Evolutionary conservation across 2,888 invertebrate species (phyloP), one percentile per base, ranked within the genome.

Genomic region (Quadroppia sp.): DNA sequence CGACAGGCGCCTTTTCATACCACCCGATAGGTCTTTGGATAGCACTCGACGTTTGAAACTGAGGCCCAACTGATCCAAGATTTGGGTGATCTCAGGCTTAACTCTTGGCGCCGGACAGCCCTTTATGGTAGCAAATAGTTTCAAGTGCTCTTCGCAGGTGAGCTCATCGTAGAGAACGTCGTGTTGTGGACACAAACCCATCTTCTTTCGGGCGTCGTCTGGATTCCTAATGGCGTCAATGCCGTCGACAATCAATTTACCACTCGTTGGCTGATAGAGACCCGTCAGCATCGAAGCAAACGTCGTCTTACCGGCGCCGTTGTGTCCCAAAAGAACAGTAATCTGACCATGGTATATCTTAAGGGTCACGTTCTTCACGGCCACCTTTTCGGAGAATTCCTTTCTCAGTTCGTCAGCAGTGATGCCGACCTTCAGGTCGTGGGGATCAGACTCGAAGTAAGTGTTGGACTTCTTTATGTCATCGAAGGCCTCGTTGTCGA

Each of bases 1-100:
- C 67, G 90, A 92, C 53, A 96, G 83, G 77, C 93, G 89, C 72
- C 96, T 86, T 83, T 93, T 91, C 88, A 94, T 94, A 15, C 96
- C 96, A 17, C 95, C 94, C 0, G 95, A 95, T 74, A 96, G 83
- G 71, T 75, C 72, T 42, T 74, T 72, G 0, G 76, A 53, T 15
- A 78, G 17, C 2, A 74, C 42, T 11, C 71, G 20, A n/a, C 75
- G 53, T 20, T 76, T 75, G 11, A 50, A 48, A n/a, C 23, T 42
- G 25, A 71, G 59, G 50, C 75, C 75, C 20, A 25, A 23, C 40
- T 28, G 20, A 0, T 17, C 15, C 13, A 73, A 23, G 15, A 23
- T 45, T 45, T 42, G 20, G n/a, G 2, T 17, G 9, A 74, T 45
- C 30, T 59, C 61, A 28, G 25, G 3, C 11, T 73, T 36, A n/a